Percentiles rank a stretch among this genome's conserved stretches.
Conservation (phyloP, 2,113 vertebrate species). For the Ceyx melanurus region DNA sequence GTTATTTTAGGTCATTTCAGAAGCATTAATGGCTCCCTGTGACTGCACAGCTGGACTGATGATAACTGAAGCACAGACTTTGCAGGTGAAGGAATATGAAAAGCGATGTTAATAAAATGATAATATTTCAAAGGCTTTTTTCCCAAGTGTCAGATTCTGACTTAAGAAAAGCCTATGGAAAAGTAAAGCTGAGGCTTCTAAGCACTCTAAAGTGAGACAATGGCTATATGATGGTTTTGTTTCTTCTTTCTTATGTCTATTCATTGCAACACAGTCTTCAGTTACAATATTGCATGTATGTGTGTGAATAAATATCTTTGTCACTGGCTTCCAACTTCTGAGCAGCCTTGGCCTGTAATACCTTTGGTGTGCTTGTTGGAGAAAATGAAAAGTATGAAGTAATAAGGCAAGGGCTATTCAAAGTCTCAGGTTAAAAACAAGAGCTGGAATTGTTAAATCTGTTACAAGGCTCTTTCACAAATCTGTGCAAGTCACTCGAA, state of each 20-base stretch:
- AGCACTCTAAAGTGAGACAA: neutral
- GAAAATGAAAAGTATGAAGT: neutral
- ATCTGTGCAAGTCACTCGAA: neutral
- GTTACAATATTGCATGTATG: neutral
- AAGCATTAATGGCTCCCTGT: neutral
- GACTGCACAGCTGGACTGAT: constrained; percentile 2
- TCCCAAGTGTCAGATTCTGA: neutral
- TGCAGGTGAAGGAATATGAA: neutral
- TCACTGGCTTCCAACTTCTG: neutral
- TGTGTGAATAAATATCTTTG: neutral
- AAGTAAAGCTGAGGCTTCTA: neutral
- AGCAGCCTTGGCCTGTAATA: neutral
- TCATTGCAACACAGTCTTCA: neutral
- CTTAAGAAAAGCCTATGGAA: neutral
- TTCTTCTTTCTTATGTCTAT: neutral
- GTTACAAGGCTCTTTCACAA: neutral
- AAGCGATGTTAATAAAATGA: neutral
- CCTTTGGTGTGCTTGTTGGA: accelerated
- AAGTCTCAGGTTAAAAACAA: neutral
- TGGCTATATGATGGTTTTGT: neutral
- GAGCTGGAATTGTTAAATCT: neutral
- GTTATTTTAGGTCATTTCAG: constrained; percentile 26
- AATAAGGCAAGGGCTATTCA: neutral
- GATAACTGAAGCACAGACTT: neutral
- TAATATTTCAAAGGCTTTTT: neutral